Evolutionary conservation across 1,140 invertebrate species (phyloP).

Genomic region (Anoplophora glabripennis): DNA sequence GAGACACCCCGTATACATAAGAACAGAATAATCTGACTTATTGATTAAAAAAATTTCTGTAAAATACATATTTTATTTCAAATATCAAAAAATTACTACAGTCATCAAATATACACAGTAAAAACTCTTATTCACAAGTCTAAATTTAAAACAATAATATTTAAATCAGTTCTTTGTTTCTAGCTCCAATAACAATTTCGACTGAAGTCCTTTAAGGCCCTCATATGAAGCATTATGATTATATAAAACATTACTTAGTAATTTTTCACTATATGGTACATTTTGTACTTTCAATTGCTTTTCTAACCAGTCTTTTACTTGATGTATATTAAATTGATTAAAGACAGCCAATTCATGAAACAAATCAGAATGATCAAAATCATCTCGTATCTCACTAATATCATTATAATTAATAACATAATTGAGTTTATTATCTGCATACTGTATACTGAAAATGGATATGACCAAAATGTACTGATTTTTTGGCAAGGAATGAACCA

Average conservation of each 20-base stretch:
- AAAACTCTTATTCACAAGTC: background rate
- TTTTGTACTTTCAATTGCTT: conserved; percentile 4
- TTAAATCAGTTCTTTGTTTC: conserved; percentile 9
- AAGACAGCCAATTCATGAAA: conserved; percentile 16
- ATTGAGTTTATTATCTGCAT: conserved; percentile 5
- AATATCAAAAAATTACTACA: background rate
- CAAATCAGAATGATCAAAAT: conserved; percentile 6
- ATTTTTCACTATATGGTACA: background rate
- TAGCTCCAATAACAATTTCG: conserved; percentile 13
- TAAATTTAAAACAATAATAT: background rate
- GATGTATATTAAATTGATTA: conserved; percentile 2
- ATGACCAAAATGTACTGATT: conserved; percentile 8
- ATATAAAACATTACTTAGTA: conserved; percentile 9
- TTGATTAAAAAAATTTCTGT: background rate
- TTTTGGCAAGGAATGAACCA: conserved; percentile 9
- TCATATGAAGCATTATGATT: conserved; percentile 6
- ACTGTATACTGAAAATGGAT: conserved; percentile 10
- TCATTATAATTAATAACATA: conserved; percentile 4
- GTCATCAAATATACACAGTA: background rate
- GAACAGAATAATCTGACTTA: too few species aligned
- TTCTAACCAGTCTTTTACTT: conserved; percentile 12
- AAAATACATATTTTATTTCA: background rate
- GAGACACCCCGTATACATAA: too few species aligned
- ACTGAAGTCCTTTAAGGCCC: conserved; percentile 15
- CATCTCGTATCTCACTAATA: conserved; percentile 9